Evolutionary conservation across 2,888 invertebrate genomes (phyloP).

Genomic region (Zygaena filipendulae): DNA sequence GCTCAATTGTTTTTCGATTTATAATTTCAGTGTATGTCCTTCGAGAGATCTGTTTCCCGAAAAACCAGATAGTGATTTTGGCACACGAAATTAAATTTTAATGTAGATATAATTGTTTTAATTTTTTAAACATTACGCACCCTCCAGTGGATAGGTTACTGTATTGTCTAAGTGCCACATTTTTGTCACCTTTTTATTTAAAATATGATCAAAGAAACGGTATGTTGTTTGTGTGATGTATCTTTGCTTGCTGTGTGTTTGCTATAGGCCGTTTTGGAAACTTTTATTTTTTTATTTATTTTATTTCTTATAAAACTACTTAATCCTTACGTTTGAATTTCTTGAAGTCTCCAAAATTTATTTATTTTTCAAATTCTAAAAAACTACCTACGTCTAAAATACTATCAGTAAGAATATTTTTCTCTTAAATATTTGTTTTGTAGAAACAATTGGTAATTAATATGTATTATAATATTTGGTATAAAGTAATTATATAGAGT

Average conservation of each 20-base stretch:
- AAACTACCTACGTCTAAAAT: too few relatives aligned
- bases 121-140: constrained; percentile 28
- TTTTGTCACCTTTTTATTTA: constrained; percentile 44
- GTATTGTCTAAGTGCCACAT: constrained; percentile 37
- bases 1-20: constrained; percentile 36
- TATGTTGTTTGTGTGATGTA: constrained; percentile 48
- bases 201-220: too few relatives aligned
- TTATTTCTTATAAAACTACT: too few relatives aligned
- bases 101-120: constrained; percentile 46
- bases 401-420: too few relatives aligned
- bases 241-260: constrained; percentile 65
- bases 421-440: too few relatives aligned
- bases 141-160: background rate
- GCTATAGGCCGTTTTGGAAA: constrained; percentile 69
- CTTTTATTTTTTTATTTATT: constrained; percentile 36
- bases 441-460: too few relatives aligned
- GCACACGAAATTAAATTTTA: constrained; percentile 35
- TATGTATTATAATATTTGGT: too few relatives aligned
- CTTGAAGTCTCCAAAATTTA: too few relatives aligned
- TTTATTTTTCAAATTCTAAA: too few relatives aligned
- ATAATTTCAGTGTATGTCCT: constrained; percentile 60
- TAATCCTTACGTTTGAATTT: too few relatives aligned
- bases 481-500: too few relatives aligned
- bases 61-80: constrained; percentile 43
- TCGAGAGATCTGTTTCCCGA: constrained; percentile 69